phyloP scores from a whole-genome alignment of 2,797 vertebrate species.

The Balearica regulorum region DNA sequence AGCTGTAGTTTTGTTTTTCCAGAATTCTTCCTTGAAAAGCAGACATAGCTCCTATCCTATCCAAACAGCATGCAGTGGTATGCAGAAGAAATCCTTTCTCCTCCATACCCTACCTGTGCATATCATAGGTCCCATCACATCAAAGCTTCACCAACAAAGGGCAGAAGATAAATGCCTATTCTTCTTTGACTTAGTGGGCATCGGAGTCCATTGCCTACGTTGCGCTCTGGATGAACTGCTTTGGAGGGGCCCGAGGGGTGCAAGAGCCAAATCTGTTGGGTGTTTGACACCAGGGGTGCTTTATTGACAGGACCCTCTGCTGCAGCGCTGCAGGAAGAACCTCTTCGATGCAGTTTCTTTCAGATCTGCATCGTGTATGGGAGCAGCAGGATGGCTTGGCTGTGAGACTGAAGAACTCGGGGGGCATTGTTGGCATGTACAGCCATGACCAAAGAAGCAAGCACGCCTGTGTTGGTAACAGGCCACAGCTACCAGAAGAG shows the following conservation, averaged over 20 bases:
- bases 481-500: background rate
- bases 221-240: background rate
- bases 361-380: background rate
- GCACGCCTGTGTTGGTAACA: background rate
- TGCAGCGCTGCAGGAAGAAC: background rate
- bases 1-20: background rate
- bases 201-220: background rate
- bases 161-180: background rate
- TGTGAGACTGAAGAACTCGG: background rate
- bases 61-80: accelerated
- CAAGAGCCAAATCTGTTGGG: background rate
- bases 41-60: background rate
- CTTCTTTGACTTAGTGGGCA: background rate
- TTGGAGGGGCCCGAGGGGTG: background rate
- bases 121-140: background rate
- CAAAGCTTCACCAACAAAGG: background rate
- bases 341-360: accelerated
- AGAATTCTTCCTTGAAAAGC: background rate
- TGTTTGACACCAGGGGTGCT: background rate
- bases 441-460: background rate
- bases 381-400: background rate
- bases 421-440: accelerated
- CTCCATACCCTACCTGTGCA: background rate
- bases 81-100: background rate
- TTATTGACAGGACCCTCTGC: background rate